A percentile compares a stretch with the other conserved stretches of the same genome.
phyloP scores from a whole-genome alignment of 2,113 vertebrate species.

The Perca schrenkii region DNA sequence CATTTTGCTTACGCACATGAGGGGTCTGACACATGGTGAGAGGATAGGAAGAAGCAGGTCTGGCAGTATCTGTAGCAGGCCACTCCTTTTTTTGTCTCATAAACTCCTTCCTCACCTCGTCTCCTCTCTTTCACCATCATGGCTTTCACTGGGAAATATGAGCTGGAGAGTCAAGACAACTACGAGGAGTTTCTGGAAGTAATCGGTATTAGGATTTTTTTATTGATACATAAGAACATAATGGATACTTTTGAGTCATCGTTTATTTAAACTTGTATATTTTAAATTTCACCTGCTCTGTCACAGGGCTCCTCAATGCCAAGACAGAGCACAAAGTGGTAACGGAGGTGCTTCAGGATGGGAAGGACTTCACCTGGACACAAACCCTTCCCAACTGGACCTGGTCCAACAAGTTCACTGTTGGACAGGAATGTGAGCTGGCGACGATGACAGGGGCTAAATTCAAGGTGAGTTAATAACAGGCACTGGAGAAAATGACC shows the following conservation, averaged over 20 bases:
- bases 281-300: neutral
- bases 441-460: conserved; percentile 84
- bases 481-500: neutral
- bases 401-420: conserved; percentile 86
- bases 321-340: conserved; percentile 89
- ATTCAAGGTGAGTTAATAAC: conserved; percentile 86
- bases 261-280: conserved; percentile 13
- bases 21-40: neutral
- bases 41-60: conserved; percentile 13
- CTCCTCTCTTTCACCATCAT: conserved; percentile 70
- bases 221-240: neutral
- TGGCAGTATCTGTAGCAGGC: conserved; percentile 1
- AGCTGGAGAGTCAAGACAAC: conserved; percentile 88
- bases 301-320: conserved; percentile 83
- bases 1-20: neutral
- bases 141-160: conserved; percentile 88
- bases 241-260: neutral
- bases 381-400: conserved; percentile 83
- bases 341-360: conserved; percentile 88
- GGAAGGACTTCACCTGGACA: conserved; percentile 89
- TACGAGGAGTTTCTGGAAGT: conserved; percentile 86
- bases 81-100: conserved; percentile 59
- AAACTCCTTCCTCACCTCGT: conserved; percentile 15
- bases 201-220: conserved; percentile 70
- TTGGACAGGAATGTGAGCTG: conserved; percentile 88